Evolutionary conservation across 1,140 invertebrate genomes (phyloP).

Genomic region (Homarus americanus): DNA sequence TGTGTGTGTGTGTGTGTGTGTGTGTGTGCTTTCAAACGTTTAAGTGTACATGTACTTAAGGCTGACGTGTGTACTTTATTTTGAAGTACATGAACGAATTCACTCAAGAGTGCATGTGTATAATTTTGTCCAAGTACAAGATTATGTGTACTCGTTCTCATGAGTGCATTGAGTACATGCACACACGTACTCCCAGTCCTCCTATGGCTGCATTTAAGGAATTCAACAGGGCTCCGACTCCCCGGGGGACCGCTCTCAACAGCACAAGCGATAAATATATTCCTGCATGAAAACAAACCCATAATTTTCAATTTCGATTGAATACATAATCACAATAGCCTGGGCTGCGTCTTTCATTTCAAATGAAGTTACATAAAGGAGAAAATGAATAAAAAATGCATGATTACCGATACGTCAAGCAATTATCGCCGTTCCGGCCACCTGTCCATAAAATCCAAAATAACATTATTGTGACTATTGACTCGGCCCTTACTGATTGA

Average conservation of each 20-base stretch:
- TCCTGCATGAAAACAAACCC: slow-evolving; percentile 45
- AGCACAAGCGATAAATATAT: background rate
- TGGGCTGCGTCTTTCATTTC: slow-evolving; percentile 49
- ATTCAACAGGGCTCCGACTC: background rate
- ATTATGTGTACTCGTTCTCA: too few species aligned
- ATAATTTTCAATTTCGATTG: slow-evolving; percentile 56
- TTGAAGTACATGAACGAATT: too few species aligned
- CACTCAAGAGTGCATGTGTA: too few species aligned
- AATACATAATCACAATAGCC: slow-evolving; percentile 45
- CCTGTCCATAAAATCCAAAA: slow-evolving; percentile 50
- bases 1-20: too few species aligned
- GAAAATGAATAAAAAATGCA: slow-evolving; percentile 59
- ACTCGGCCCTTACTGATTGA: slow-evolving; percentile 50
- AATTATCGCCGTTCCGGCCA: slow-evolving; percentile 42
- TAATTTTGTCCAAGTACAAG: too few species aligned
- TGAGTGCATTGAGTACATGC: too few species aligned
- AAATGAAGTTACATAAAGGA: slow-evolving; percentile 59
- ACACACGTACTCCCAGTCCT: too few species aligned
- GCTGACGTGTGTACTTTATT: too few species aligned
- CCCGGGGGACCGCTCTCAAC: background rate
- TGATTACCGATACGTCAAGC: slow-evolving; percentile 40
- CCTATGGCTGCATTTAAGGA: background rate
- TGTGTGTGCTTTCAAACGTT: too few species aligned
- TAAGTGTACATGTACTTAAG: too few species aligned
- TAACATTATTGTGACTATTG: slow-evolving; percentile 44